Conservation (phyloP, 2,888 invertebrate genomes). For the Tigriopus californicus region DNA sequence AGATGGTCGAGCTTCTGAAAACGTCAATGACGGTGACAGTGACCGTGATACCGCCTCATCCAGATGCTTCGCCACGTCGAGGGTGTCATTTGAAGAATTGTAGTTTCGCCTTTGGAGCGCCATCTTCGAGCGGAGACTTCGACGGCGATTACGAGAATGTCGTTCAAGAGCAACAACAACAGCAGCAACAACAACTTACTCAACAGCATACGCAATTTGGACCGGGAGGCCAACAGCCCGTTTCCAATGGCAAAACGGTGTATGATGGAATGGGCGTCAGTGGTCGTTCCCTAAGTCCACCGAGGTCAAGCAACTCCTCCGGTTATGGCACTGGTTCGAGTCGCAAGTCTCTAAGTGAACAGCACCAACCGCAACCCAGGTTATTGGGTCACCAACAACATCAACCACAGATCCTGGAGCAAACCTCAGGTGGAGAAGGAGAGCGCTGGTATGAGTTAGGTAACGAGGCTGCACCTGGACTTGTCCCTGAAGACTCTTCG, state of each 20-base stretch:
- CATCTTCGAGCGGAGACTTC: conserved; percentile 40
- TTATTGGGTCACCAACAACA: neutral
- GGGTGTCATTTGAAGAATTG: conserved; percentile 11
- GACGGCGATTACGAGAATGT: conserved; percentile 51
- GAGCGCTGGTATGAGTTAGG: conserved; percentile 39
- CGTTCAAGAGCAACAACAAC: conserved; percentile 29
- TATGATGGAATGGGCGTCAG: conserved; percentile 19
- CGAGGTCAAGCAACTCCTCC: conserved; percentile 59
- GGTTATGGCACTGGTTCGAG: conserved; percentile 58
- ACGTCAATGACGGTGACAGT: conserved; percentile 72
- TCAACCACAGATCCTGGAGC: neutral
- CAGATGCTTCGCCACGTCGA: conserved; percentile 42
- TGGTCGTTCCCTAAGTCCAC: conserved; percentile 53
- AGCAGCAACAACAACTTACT: conserved; percentile 11
- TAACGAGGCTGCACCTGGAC: neutral
- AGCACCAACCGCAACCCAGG: neutral
- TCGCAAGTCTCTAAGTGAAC: conserved; percentile 26
- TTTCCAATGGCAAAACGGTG: conserved; percentile 3
- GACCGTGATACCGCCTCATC: conserved; percentile 52
- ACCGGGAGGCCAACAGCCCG: neutral
- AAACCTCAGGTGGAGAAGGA: conserved; percentile 35
- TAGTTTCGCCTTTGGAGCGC: conserved; percentile 16
- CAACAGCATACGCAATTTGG: neutral
- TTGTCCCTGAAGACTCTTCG: neutral
- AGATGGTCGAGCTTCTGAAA: conserved; percentile 77